A percentile compares a stretch with the other conserved stretches of the same genome.
phyloP scores from a whole-genome alignment of 1,140 invertebrate species.

The Drusus annulatus region DNA sequence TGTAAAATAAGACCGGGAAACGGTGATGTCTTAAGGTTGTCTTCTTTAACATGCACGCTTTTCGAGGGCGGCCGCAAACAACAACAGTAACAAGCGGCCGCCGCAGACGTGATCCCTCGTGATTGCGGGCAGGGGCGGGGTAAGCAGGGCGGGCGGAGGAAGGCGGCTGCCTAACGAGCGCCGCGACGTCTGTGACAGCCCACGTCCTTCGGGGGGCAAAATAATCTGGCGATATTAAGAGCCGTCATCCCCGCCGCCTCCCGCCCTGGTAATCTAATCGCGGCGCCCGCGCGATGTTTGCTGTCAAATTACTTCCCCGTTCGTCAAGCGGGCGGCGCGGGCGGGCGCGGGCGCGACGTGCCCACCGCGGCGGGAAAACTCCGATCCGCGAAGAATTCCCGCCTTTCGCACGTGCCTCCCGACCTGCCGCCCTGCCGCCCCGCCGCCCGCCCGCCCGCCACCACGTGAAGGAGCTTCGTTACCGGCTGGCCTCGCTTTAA shows the following conservation, averaged over 20 bases:
- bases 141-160: constrained; percentile 13
- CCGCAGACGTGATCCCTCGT: constrained; percentile 55
- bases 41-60: constrained; percentile 29
- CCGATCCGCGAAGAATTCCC: constrained; percentile 7
- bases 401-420: constrained; percentile 42
- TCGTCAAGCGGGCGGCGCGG: constrained; percentile 54
- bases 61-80: constrained; percentile 45
- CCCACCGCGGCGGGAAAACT: not conserved
- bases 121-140: constrained; percentile 44
- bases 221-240: constrained; percentile 58
- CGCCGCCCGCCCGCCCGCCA: not conserved
- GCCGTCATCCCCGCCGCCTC: constrained; percentile 38
- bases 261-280: constrained; percentile 53
- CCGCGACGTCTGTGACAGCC: constrained; percentile 52
- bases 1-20: not conserved
- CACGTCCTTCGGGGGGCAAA: constrained; percentile 44
- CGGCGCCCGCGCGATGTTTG: constrained; percentile 55
- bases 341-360: constrained; percentile 16
- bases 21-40: not conserved
- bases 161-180: constrained; percentile 50
- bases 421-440: constrained; percentile 17
- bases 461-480: constrained; percentile 69
- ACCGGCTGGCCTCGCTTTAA: constrained; percentile 62
- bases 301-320: constrained; percentile 56
- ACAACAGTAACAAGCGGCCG: constrained; percentile 56